Base-by-base conservation (phyloP, 35 echinoderm and acorn worm species). In the Heliocidaris tuberculata region DNA sequence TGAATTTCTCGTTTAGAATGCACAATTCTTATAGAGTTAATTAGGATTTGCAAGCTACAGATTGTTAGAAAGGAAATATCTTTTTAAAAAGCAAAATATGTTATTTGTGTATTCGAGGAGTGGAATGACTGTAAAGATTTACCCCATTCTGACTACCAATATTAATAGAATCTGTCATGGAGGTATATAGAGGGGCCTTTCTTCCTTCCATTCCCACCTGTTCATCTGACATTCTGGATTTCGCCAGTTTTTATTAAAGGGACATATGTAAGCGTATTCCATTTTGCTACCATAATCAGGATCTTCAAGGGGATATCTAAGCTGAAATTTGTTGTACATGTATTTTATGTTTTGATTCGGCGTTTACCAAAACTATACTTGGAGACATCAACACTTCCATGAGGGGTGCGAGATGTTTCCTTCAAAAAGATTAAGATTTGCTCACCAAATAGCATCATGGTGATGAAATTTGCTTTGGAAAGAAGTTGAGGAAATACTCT, bases 401-500 rank as follows among this genome's bases (percentile, higher is more conserved):
- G 65, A 78, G 65, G 17, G 65, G 65, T 78, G 27, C 65, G 27
- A 78, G 15, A 27, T 78, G 27, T 78, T 27, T 78, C 65, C 65
- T 89, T 89, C 13, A 47, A 89, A 89, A 89, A 2, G 87, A 48
- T 30, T 17, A 9, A 16, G 87, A 89, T 89, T 78, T 89, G 87
- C 87, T 47, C 47, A 48, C 87, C 87, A 89, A 89, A 89, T 89
- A 89, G 87, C 87, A 89, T 89, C 87, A 89, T 48, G 47, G 32
- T 89, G 87, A 89, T 89, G 87, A 89, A 32, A 89, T 89, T 89
- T 89, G 87, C 87, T 27, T 48, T 5, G 87, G 87, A 48, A 48
- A 89, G 87, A 32, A 47, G 87, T 89, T 89, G 87, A 89, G 87
- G 87, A 89, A 89, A 89, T 89, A 89, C 87, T 47, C 87, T 27